phyloP scores from a whole-genome alignment of 2,113 vertebrate species.

The Istiophorus platypterus region DNA sequence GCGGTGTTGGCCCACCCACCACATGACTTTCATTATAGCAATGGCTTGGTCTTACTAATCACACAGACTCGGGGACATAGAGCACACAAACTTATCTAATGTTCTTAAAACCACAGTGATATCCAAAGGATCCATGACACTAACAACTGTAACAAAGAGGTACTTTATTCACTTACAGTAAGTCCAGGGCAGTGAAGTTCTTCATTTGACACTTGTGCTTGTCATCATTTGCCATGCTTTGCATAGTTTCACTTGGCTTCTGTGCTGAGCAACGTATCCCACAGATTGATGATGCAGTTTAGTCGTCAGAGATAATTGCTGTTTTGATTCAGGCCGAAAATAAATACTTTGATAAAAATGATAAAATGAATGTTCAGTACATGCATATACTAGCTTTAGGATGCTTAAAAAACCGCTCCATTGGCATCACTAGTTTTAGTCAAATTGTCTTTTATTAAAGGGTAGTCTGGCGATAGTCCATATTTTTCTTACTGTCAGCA shows the following conservation, averaged over 20 bases:
- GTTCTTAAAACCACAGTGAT: background rate
- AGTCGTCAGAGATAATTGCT: conserved; percentile 9
- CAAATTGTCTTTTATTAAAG: no score
- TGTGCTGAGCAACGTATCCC: background rate
- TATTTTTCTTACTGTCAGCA: no score
- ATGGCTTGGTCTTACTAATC: background rate
- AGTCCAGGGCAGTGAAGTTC: background rate
- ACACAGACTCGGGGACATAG: background rate
- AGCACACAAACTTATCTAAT: background rate
- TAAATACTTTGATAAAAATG: background rate
- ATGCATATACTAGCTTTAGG: background rate
- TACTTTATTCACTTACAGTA: background rate
- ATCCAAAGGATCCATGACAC: background rate
- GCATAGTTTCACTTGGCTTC: background rate
- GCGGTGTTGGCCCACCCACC: conserved; percentile 38
- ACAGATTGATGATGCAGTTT: conserved; percentile 3
- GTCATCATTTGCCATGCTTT: no score
- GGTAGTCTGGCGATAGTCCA: no score
- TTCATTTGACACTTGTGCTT: background rate
- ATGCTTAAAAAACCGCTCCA: no score
- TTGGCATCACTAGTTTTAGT: no score
- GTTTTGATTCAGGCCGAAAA: background rate
- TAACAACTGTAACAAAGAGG: background rate
- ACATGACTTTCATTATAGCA: conserved; percentile 67
- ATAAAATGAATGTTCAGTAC: background rate